A percentile compares a stretch with the other conserved stretches of the same genome.
phyloP scores from a whole-genome alignment of 1,140 invertebrate species.

The Heliconius congener region DNA sequence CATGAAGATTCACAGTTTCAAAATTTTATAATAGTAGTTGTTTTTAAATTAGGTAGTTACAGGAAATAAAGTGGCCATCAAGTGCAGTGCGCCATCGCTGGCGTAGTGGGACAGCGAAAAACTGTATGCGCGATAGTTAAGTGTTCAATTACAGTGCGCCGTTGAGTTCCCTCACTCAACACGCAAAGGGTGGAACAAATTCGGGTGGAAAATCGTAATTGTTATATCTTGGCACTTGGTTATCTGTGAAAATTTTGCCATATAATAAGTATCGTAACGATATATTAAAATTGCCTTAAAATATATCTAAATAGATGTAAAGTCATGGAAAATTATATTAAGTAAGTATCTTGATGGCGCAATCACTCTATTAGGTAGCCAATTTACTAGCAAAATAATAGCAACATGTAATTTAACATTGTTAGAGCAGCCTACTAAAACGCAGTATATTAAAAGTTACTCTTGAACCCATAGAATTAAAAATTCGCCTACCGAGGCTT shows the following conservation, averaged over 20 bases:
- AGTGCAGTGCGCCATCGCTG: neutral
- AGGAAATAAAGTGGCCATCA: neutral
- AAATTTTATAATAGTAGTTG: neutral
- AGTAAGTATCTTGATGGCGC: neutral
- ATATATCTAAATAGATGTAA: neutral
- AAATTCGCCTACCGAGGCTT: too few species aligned
- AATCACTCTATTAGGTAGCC: neutral
- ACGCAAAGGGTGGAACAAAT: too few species aligned
- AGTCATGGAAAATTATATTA: neutral
- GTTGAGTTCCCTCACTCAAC: too few species aligned
- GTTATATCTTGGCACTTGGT: neutral
- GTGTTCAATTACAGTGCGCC: too few species aligned
- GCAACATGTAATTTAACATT: neutral
- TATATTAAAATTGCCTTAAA: neutral
- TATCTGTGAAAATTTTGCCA: too few species aligned
- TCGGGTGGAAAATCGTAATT: neutral
- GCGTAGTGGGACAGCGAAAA: too few species aligned
- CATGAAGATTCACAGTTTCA: neutral
- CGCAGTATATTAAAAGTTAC: neutral
- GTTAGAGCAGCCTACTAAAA: neutral
- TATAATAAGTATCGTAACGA: neutral
- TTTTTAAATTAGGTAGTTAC: neutral
- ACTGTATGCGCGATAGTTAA: too few species aligned
- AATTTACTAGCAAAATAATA: neutral
- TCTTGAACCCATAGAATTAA: neutral